phyloP scores from a whole-genome alignment of 2,888 invertebrate genomes.

The Stenodera caucasica region DNA sequence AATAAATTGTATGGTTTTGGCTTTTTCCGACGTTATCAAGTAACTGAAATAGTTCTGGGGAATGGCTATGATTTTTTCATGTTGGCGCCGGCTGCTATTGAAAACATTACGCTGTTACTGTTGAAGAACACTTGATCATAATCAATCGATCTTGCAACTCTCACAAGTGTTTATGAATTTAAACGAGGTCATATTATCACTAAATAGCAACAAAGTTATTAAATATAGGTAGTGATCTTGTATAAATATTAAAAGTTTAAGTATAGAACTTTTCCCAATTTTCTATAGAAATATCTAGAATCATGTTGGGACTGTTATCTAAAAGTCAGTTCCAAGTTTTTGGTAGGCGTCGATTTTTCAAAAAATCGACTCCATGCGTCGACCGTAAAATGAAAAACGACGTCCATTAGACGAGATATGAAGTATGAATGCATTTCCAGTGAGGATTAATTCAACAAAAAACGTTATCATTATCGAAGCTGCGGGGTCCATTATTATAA shows the following conservation, averaged over 20 bases:
- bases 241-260: too few species aligned
- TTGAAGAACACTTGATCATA: constrained; percentile 28
- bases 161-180: constrained; percentile 28
- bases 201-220: not conserved
- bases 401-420: constrained; percentile 54
- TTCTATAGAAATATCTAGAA: too few species aligned
- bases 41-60: not conserved
- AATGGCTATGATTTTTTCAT: constrained; percentile 20
- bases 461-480: constrained; percentile 47
- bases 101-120: constrained; percentile 29
- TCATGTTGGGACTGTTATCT: too few species aligned
- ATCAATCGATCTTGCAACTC: constrained; percentile 26
- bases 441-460: constrained; percentile 53
- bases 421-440: constrained; percentile 56
- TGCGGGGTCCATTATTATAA: constrained; percentile 38
- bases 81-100: constrained; percentile 33
- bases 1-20: constrained; percentile 10
- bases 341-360: constrained; percentile 11
- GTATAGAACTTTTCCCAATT: too few species aligned
- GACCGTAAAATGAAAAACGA: constrained; percentile 52
- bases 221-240: not conserved
- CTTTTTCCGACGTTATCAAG: constrained; percentile 16
- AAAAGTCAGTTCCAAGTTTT: not conserved
- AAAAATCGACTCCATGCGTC: constrained; percentile 22
- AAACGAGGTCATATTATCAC: constrained; percentile 23